Evolutionary conservation across 2,113 vertebrate genomes (phyloP).

Genomic region (Typhlomys cinereus): DNA sequence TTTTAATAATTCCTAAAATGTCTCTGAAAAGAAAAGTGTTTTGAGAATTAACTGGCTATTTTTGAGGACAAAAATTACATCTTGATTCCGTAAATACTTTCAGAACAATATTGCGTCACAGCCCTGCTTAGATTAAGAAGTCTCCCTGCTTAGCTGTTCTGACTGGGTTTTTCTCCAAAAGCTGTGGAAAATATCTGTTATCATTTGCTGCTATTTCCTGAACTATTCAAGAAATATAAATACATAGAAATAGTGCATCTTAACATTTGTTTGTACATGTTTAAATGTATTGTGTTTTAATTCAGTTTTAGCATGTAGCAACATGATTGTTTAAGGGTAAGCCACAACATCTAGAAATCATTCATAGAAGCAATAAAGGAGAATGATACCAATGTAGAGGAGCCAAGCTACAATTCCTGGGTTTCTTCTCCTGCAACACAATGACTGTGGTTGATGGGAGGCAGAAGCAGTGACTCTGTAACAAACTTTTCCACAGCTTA

Average conservation of each 20-base stretch:
- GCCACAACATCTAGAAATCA: constrained; percentile 81
- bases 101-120: constrained; percentile 78
- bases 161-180: constrained; percentile 82
- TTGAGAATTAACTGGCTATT: constrained; percentile 60
- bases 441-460: constrained; percentile 60
- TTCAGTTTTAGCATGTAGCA: constrained; percentile 80
- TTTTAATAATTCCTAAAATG: constrained; percentile 60
- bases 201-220: constrained; percentile 82
- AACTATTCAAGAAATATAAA: constrained; percentile 80
- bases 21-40: constrained; percentile 60
- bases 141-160: constrained; percentile 76
- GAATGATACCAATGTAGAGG: constrained; percentile 79
- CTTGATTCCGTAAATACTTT: constrained; percentile 75
- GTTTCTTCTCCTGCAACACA: constrained; percentile 66
- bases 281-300: constrained; percentile 78
- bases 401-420: constrained; percentile 73
- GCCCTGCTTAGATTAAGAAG: constrained; percentile 77
- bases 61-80: constrained; percentile 72
- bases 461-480: constrained; percentile 16
- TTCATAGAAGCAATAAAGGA: constrained; percentile 77
- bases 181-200: constrained; percentile 75
- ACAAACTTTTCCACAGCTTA: constrained; percentile 55
- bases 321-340: constrained; percentile 79
- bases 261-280: constrained; percentile 80
- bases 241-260: constrained; percentile 81